Evolutionary conservation across 2,113 vertebrate species (phyloP), one percentile per base, ranked within the genome.

Genomic region (Ammodytes dubius): DNA sequence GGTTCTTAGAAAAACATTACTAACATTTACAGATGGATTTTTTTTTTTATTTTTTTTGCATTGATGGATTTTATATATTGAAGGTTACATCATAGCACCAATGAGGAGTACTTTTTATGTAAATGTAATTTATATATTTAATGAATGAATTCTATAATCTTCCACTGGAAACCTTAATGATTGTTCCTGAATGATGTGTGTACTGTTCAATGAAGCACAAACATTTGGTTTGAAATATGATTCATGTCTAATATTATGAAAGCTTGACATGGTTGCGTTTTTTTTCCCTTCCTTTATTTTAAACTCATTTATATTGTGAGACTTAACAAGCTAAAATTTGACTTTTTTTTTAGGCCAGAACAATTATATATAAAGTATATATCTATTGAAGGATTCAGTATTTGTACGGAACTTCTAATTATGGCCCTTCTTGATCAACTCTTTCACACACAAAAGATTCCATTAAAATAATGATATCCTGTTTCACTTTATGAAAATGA

Each of bases 401-500:
- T 65, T 19, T n/a, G 2, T 46, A 4, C 6, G 6, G 35, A 8
- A 2, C 5, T 17, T 37, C 8, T 27, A 27, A 27, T 27, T 27
- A 27, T 27, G 27, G 27, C 27, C 27, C 27, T 27, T 27, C 27
- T 27, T 27, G 27, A 27, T 27, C 27, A 27, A 49, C 27, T 45
- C 6, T 72, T 39, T 71, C 59, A 63, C 37, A 46, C 46, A 57
- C 57, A 69, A 7, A 39, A 27, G 12, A 42, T 65, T 35, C 43
- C 70, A 73, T 76, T 12, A 69, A 27, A 74, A 69, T 43, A 65
- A 15, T 8, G 58, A 13, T 1, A 8, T 50, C 59, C 43, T 57
- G 7, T 2, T 6, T 47, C 19, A 3, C 10, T 67, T 11, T 35
- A 40, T n/a, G 3, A 3, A 45, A 56, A 50, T 39, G 27, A 46